Evolutionary conservation across 2,113 vertebrate species (phyloP), one percentile per base, ranked within the genome.

Genomic region (Daphoenositta chrysoptera): DNA sequence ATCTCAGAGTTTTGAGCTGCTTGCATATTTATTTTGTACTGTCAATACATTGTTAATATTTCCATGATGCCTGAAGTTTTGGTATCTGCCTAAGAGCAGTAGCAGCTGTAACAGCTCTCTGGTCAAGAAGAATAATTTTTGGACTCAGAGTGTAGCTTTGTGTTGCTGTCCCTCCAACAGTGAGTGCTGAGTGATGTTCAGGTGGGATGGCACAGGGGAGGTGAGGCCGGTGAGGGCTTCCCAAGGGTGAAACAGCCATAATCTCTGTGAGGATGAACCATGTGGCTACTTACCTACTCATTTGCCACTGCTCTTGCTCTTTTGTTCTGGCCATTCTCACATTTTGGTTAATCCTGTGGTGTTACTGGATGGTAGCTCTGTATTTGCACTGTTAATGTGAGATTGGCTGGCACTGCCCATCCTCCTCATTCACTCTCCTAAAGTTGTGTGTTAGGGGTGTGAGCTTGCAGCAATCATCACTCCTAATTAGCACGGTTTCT

Each of bases 241-340:
- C 17, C 40, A 35, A 68, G 48, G 61, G 22, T 75, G 53, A 76
- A 69, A 69, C 22, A 53, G 39, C 13, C 15, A 7, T 60, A 15
- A 56, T 30, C 8, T 69, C 15, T 70, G 18, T 63, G 47, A 30
- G 35, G 64, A 44, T 64, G 42, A 86, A 15, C 33, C 7, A 4
- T 0, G 0, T 45, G 30, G 42, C 47, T 82, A 5, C 22, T 70
- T 80, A 9, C 27, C 33, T 50, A 21, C 2, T 8, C 17, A 15
- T 45, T 71, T 71, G 9, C 30, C 37, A 28, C 21, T 88, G 77
- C 33, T 8, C 13, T 64, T 84, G 30, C 33, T 54, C 40, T 63
- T 85, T 47, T 79, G 20, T 37, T 66, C 1, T 81, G 44, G 13
- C 48, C 14, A 12, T 70, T 30, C 35, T 90, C 44, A 37, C 28